Evolutionary conservation across 2,113 vertebrate species (phyloP), one percentile per base, ranked within the genome.

Genomic region (Erythrocercus mccallii): DNA sequence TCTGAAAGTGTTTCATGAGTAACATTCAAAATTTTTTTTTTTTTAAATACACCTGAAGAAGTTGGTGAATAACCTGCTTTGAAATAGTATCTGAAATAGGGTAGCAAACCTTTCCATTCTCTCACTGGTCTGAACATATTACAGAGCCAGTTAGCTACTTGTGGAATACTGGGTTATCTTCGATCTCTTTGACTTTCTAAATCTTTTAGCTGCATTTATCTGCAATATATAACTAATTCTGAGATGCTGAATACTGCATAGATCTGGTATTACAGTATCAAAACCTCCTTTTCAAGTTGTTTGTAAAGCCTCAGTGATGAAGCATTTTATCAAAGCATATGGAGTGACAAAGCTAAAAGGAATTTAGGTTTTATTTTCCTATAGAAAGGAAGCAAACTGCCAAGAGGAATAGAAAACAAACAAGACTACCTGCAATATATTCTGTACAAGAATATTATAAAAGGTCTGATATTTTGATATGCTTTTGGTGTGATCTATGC

Each of bases 401-500:
- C 81, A 88, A 54, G 70, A 80, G 72, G 20, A 58, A n/a, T 40
- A 69, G 37, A 90, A 88, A 88, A 78, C 45, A 91, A 90, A 84
- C 72, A 69, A 44, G 72, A 74, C 64, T 90, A 72, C 69, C 50
- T 58, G 58, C 64, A 69, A 42, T 79, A 83, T 95, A 92, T 58
- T 85, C 62, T 69, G 47, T 77, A 79, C 53, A 66, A 90, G 83
- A 74, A 61, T 69, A 64, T 42, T 85, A 76, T 64, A 82, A 94
- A 85, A 80, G 47, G 44, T 66, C 56, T 96, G 64, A 37, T 90
- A 86, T 95, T 96, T 88, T 96, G 64, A 95, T 92, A 70, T 37
- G 60, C 20, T 53, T 95, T 85, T 88, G 68, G 68, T 92, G 68
- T 91, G 64, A 82, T 88, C 60, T 71, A 33, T 92, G 62, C 88